Conservation (phyloP, 2,888 invertebrate species). For the Hirtodrosophila cameraria region DNA sequence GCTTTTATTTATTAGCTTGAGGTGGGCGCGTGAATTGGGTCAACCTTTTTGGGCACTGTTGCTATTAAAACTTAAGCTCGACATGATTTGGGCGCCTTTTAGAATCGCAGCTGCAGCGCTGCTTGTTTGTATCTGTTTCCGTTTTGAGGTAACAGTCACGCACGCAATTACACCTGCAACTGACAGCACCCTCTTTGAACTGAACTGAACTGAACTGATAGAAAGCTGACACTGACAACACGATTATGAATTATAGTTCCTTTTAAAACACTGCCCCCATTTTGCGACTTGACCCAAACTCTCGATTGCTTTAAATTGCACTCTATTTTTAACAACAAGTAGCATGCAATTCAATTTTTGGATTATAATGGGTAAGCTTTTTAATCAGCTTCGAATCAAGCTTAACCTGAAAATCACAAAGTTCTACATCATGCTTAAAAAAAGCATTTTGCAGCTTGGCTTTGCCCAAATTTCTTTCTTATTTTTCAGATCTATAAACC, state of each 20-base stretch:
- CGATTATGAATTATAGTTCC: slow-evolving; percentile 23
- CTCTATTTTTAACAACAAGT: neutral
- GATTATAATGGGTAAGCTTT: neutral
- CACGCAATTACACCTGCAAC: slow-evolving; percentile 42
- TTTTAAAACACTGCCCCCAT: neutral
- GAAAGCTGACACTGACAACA: slow-evolving; percentile 25
- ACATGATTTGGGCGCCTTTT: slow-evolving; percentile 57
- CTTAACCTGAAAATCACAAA: too few species aligned
- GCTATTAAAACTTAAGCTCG: slow-evolving; percentile 41
- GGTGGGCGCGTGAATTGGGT: slow-evolving; percentile 59
- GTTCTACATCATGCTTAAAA: too few species aligned
- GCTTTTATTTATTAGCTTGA: slow-evolving; percentile 40
- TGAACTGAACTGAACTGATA: too few species aligned
- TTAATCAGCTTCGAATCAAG: too few species aligned
- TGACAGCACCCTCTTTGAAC: slow-evolving; percentile 23
- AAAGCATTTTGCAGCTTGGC: too few species aligned
- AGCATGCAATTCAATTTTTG: neutral
- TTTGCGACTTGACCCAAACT: neutral
- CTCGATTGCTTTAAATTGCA: neutral
- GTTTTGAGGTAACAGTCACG: slow-evolving; percentile 43
- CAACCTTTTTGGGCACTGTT: slow-evolving; percentile 53
- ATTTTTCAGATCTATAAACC: too few species aligned
- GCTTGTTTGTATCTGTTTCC: slow-evolving; percentile 54
- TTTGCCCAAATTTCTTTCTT: too few species aligned
- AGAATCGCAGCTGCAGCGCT: slow-evolving; percentile 15